Conservation (phyloP, 2,113 vertebrate species). For the Mormoops blainvillei region DNA sequence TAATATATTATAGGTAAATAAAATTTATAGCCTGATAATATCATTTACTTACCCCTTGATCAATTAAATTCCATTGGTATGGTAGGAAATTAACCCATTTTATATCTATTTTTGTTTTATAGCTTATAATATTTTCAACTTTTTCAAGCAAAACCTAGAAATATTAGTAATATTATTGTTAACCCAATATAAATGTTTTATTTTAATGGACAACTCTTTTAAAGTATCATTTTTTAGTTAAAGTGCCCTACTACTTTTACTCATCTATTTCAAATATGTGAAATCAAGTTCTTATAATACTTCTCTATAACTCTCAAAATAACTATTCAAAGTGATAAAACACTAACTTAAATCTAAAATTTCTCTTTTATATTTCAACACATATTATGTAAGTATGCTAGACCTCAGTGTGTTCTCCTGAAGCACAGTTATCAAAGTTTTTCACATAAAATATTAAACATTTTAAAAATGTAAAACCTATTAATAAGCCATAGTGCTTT, state of each 20-base stretch:
- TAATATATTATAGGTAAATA: neutral
- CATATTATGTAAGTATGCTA: neutral
- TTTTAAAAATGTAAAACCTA: constrained; percentile 43
- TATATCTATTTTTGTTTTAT: neutral
- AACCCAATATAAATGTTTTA: neutral
- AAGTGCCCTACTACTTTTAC: neutral
- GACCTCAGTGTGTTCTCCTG: neutral
- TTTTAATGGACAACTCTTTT: neutral
- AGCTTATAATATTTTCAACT: neutral
- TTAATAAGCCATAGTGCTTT: constrained; percentile 11
- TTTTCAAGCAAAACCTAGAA: neutral
- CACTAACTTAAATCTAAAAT: constrained; percentile 11
- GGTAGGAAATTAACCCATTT: neutral
- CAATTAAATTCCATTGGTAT: neutral
- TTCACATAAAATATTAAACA: constrained; percentile 53
- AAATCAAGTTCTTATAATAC: constrained; percentile 21
- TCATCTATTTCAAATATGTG: constrained; percentile 1
- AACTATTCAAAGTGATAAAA: constrained; percentile 27
- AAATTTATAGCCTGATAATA: neutral
- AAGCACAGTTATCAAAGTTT: constrained; percentile 23
- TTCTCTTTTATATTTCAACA: constrained; percentile 40
- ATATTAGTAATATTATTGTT: neutral
- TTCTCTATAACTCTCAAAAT: constrained; percentile 13
- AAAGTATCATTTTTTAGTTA: neutral
- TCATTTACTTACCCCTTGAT: neutral